Evolutionary conservation across 2,888 invertebrate species (phyloP), one percentile per base, ranked within the genome.

Genomic region (Drosophila robusta): DNA sequence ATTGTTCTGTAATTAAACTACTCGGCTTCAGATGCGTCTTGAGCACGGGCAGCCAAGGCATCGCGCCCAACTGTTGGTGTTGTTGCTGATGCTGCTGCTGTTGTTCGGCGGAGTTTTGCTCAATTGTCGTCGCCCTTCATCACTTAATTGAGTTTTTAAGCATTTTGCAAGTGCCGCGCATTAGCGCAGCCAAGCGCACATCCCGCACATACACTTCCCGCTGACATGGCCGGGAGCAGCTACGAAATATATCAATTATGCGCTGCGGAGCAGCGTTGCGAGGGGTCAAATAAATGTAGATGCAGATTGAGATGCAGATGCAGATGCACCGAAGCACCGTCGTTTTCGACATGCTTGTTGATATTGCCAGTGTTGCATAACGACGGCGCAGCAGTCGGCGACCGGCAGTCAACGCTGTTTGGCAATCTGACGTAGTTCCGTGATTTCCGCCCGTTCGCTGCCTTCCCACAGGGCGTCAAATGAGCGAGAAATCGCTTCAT

Each of bases 121-220:
- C 70, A 60, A 70, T 70, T 70, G 70, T 52, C 58, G 67, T 65
- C 46, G 72, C 69, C 56, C 56, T 63, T 80, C 70, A 66, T 67
- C 70, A 72, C 70, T 74, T 81, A 80, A 80, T 80, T 78, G 78
- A 78, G 80, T 80, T 80, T 81, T 76, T 76, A 73, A 73, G 73
- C 70, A 72, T 73, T 58, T 70, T 56, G 71, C 78, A 77, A 68
- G 74, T 70, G 64, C 51, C 64, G 42, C 70, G 65, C 67, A 77
- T 76, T 61, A 67, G 70, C 57, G 72, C 71, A 80, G 45, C 57
- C 67, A 76, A 67, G 70, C 77, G 70, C 29, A 73, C 55, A 69
- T 73, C 70, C 56, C 62, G 56, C 55, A 65, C 64, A 69, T 66
- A 62, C 78, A 74, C 78, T 46, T 29, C 18, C 45, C 63, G 50